Evolutionary conservation across 2,888 invertebrate genomes (phyloP).

Genomic region (Adelphocoris suturalis): DNA sequence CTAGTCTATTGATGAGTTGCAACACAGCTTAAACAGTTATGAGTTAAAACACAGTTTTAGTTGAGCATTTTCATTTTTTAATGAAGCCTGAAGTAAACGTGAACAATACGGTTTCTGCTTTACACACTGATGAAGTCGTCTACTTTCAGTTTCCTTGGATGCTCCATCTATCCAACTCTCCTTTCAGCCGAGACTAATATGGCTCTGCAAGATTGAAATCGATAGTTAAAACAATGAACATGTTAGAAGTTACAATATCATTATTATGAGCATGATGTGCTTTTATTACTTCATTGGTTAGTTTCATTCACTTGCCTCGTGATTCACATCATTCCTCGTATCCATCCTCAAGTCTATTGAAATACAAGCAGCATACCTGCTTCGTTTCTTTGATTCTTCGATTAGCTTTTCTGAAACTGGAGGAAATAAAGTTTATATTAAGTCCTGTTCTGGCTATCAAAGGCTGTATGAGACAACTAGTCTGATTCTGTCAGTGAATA

Average conservation of each 20-base stretch:
- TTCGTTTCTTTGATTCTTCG: slow-evolving; percentile 59
- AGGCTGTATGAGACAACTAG: neutral
- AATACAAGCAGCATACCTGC: slow-evolving; percentile 58
- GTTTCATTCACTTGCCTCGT: neutral
- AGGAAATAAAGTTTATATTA: neutral
- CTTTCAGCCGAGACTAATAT: neutral
- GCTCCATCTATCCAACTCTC: neutral
- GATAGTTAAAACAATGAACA: too few relatives aligned
- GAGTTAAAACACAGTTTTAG: neutral
- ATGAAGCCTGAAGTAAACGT: neutral
- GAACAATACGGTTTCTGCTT: slow-evolving; percentile 26
- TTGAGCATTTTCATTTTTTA: neutral
- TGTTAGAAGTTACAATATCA: too few relatives aligned
- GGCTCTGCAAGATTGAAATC: neutral
- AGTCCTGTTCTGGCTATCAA: neutral
- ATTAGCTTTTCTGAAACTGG: slow-evolving; percentile 48
- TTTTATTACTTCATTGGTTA: neutral
- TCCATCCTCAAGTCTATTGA: slow-evolving; percentile 64
- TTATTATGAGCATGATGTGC: too few relatives aligned
- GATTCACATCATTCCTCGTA: slow-evolving; percentile 47
- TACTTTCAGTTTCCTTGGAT: slow-evolving; percentile 16
- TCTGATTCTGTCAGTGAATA: too few relatives aligned
- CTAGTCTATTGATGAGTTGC: too few relatives aligned
- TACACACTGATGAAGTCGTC: slow-evolving; percentile 10
- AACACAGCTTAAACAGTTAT: too few relatives aligned